phyloP scores from a whole-genome alignment of 1,140 invertebrate genomes.

The Microplitis mediator region DNA sequence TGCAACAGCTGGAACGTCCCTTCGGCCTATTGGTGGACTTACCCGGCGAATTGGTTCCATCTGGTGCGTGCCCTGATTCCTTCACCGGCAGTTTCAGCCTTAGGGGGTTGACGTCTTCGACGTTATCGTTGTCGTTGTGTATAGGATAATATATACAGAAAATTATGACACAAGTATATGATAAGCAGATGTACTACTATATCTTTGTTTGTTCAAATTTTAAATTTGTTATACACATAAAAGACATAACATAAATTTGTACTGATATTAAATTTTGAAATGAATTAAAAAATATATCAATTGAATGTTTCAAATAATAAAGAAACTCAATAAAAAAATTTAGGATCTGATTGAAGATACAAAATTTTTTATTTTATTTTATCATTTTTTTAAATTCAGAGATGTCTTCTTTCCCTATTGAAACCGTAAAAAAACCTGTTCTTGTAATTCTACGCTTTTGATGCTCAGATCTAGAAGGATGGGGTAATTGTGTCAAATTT shows the following conservation, averaged over 20 bases:
- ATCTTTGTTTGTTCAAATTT: too few species aligned
- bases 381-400: background rate
- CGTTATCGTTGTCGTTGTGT: background rate
- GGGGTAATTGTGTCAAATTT: background rate
- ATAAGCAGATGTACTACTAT: slow-evolving; percentile 40
- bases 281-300: too few species aligned
- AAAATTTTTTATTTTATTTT: background rate
- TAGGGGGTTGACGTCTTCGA: slow-evolving; percentile 10
- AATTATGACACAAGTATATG: too few species aligned
- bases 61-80: slow-evolving; percentile 30
- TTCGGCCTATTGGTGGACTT: slow-evolving; percentile 2
- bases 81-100: background rate
- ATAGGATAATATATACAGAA: background rate
- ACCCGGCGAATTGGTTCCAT: slow-evolving; percentile 29
- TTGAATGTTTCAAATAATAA: too few species aligned
- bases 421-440: background rate
- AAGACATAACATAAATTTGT: too few species aligned
- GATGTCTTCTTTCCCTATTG: background rate
- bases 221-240: too few species aligned
- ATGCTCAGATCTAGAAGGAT: background rate
- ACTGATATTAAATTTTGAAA: too few species aligned
- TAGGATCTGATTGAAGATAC: too few species aligned
- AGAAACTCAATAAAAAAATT: too few species aligned
- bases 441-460: slow-evolving; percentile 1
- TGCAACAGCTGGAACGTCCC: slow-evolving; percentile 22